Evolutionary conservation across 2,888 invertebrate genomes (phyloP).

Genomic region (Yponomeuta malinellus): DNA sequence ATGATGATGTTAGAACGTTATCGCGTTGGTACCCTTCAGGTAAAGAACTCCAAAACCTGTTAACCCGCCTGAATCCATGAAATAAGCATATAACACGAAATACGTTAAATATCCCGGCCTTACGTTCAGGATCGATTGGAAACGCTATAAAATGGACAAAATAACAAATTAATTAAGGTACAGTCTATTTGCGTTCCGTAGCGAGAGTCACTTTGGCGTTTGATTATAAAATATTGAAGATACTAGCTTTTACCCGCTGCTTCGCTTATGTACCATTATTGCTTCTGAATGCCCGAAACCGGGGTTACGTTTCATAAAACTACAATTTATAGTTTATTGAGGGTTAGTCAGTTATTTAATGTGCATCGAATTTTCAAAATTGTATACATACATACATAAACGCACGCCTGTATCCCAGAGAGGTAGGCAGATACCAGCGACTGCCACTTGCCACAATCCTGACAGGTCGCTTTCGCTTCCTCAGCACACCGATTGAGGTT

Average conservation of each 20-base stretch:
- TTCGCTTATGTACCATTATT: neutral
- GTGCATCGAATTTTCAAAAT: no score
- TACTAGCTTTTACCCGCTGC: neutral
- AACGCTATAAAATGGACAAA: neutral
- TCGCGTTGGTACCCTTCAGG: no score
- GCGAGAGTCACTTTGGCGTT: neutral
- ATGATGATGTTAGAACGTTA: no score
- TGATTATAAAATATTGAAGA: neutral
- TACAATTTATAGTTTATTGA: neutral
- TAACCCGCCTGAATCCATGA: neutral
- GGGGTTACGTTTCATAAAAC: neutral
- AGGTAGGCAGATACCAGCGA: no score
- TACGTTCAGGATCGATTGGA: neutral
- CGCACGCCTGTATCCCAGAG: no score
- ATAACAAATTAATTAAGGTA: neutral
- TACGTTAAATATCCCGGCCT: neutral
- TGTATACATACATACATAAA: no score
- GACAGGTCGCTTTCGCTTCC: no score
- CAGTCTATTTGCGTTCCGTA: neutral
- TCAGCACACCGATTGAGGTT: no score
- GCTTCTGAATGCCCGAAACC: neutral
- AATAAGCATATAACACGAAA: no score
- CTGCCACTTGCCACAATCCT: no score
- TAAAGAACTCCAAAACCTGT: neutral
- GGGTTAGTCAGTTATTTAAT: no score